Conservation (phyloP, 2,888 invertebrate genomes). For the Cistogaster globosa region DNA sequence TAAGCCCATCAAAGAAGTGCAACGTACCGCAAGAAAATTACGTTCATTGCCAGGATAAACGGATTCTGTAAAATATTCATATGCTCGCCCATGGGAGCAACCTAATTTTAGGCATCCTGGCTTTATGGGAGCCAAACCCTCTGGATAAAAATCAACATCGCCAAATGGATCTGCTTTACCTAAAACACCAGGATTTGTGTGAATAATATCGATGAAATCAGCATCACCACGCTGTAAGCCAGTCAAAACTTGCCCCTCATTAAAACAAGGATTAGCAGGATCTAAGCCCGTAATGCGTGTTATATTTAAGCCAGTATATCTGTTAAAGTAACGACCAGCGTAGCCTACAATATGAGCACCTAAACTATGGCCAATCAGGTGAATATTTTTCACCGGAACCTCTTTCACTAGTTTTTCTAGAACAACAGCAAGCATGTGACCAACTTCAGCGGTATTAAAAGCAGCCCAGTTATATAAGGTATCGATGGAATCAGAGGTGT, state of each 20-base stretch:
- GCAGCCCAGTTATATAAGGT: constrained; percentile 81
- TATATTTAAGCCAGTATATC: constrained; percentile 73
- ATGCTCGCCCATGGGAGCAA: constrained; percentile 78
- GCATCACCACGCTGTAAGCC: constrained; percentile 76
- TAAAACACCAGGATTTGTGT: constrained; percentile 77
- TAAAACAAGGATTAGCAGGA: too few species aligned
- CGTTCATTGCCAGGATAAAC: constrained; percentile 77
- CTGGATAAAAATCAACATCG: constrained; percentile 79
- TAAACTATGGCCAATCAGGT: constrained; percentile 52
- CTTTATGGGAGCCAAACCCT: constrained; percentile 74
- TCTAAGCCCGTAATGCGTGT: constrained; percentile 78
- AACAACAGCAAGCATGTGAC: constrained; percentile 74
- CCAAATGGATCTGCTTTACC: constrained; percentile 75
- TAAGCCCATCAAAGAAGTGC: constrained; percentile 73
- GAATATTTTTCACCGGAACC: constrained; percentile 60
- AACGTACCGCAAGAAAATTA: constrained; percentile 75
- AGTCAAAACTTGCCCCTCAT: too few species aligned
- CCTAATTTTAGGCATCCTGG: constrained; percentile 73
- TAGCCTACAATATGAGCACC: constrained; percentile 79
- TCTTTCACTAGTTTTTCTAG: constrained; percentile 71
- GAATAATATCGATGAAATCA: constrained; percentile 78
- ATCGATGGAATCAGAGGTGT: constrained; percentile 78
- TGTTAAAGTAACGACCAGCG: constrained; percentile 76
- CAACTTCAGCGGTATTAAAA: constrained; percentile 79
- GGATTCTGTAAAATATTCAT: constrained; percentile 76